Evolutionary conservation across 2,888 invertebrate species (phyloP).

Genomic region (Pilophorus perplexus): DNA sequence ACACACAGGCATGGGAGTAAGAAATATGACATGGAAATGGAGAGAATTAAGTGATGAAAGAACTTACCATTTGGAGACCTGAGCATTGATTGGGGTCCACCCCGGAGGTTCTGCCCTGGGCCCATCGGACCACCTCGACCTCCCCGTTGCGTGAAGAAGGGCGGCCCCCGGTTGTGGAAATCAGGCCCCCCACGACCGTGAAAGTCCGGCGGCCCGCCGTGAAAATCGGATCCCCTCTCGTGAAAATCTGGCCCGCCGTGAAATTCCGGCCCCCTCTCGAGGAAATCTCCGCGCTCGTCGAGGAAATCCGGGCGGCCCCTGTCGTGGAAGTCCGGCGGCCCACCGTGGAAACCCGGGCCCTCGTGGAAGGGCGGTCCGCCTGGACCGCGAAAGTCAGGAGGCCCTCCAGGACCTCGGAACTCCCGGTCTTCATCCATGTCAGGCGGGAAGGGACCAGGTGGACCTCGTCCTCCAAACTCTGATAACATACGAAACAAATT

Average conservation of each 20-base stretch:
- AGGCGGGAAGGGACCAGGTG: not conserved
- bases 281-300: not conserved
- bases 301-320: slow-evolving; percentile 3
- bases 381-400: slow-evolving; percentile 28
- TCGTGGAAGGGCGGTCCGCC: slow-evolving; percentile 21
- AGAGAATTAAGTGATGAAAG: not conserved
- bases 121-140: slow-evolving; percentile 39
- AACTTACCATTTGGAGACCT: slow-evolving; percentile 40
- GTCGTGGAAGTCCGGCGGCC: slow-evolving; percentile 2
- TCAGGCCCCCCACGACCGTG: not conserved
- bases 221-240: not conserved
- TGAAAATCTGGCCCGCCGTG: slow-evolving; percentile 8
- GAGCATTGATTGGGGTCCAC: slow-evolving; percentile 10
- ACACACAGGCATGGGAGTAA: not conserved
- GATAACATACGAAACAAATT: too few relatives aligned
- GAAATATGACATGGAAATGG: not conserved
- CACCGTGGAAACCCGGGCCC: not conserved
- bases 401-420: slow-evolving; percentile 25
- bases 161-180: slow-evolving; percentile 3
- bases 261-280: not conserved
- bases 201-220: not conserved
- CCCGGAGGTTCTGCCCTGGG: slow-evolving; percentile 32
- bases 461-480: slow-evolving; percentile 19
- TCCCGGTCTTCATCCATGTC: slow-evolving; percentile 31
- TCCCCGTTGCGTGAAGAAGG: slow-evolving; percentile 30